Conservation (phyloP, 2,888 invertebrate species). For the Eudemis profundana region DNA sequence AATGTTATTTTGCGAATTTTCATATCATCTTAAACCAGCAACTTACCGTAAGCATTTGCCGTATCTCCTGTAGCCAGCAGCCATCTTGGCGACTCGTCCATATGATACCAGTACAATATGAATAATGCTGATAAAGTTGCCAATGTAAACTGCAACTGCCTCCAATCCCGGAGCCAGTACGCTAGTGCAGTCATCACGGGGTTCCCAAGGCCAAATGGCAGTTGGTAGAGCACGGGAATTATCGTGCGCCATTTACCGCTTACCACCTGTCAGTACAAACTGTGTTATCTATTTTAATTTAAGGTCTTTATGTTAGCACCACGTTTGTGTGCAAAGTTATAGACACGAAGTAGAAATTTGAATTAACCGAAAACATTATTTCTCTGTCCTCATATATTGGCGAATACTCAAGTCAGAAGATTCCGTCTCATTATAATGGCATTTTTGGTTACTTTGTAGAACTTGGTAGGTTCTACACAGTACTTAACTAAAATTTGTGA, state of each 20-base stretch:
- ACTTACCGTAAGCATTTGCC: constrained; percentile 77
- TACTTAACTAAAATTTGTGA: too few species aligned
- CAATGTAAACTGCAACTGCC: constrained; percentile 83
- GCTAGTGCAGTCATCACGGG: constrained; percentile 84
- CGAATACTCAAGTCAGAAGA: too few species aligned
- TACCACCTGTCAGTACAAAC: constrained; percentile 83
- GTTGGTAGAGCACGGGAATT: constrained; percentile 86
- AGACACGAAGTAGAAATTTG: too few species aligned
- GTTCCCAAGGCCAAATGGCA: constrained; percentile 87
- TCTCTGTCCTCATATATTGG: too few species aligned
- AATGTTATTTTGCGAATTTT: too few species aligned
- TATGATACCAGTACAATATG: constrained; percentile 75
- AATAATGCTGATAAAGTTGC: constrained; percentile 81
- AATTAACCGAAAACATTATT: too few species aligned
- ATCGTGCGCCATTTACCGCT: constrained; percentile 86
- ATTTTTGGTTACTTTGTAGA: too few species aligned
- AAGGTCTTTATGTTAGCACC: too few species aligned
- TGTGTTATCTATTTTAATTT: too few species aligned
- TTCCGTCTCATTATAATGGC: too few species aligned
- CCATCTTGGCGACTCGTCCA: constrained; percentile 88
- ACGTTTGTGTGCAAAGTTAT: too few species aligned
- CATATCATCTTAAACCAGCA: constrained; percentile 20
- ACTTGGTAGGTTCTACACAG: too few species aligned
- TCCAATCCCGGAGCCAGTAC: constrained; percentile 86
- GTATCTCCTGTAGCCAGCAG: constrained; percentile 82